A percentile compares a stretch with the other conserved stretches of the same genome.
Conservation (phyloP, 2,797 vertebrate species). For the Bovichtus variegatus region DNA sequence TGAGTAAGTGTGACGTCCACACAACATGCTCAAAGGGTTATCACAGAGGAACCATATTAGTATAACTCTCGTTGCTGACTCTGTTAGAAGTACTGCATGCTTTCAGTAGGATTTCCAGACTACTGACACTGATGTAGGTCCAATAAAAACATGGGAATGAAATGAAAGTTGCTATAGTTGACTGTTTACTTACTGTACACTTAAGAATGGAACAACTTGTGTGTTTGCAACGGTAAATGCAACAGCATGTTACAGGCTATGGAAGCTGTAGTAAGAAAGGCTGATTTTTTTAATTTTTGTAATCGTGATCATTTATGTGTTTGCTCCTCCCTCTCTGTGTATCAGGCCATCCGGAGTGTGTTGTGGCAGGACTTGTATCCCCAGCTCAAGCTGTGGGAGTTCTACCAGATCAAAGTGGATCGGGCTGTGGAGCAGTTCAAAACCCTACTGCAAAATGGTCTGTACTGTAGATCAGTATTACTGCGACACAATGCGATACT, state of each 20-base stretch:
- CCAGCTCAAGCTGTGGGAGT: slow-evolving; percentile 93
- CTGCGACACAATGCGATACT: neutral
- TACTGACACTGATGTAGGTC: neutral
- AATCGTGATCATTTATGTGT: neutral
- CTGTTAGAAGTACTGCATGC: neutral
- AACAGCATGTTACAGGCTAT: neutral
- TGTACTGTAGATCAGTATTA: slow-evolving; percentile 43
- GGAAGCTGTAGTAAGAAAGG: neutral
- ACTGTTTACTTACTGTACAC: neutral
- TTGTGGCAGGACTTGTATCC: slow-evolving; percentile 91
- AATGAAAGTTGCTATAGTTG: neutral
- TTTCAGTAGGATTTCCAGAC: neutral
- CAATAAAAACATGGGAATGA: neutral
- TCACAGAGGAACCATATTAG: neutral
- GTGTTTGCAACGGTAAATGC: neutral
- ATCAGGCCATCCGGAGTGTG: slow-evolving; percentile 88
- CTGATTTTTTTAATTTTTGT: neutral
- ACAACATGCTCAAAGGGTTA: neutral
- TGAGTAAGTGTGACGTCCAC: too few relatives aligned
- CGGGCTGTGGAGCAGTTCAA: slow-evolving; percentile 89
- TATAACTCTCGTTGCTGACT: neutral
- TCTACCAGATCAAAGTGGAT: slow-evolving; percentile 92
- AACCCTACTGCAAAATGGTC: slow-evolving; percentile 87
- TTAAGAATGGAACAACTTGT: neutral
- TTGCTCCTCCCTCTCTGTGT: slow-evolving; percentile 16